Conservation (phyloP, 2,888 invertebrate genomes). For the Cinara cedri region DNA sequence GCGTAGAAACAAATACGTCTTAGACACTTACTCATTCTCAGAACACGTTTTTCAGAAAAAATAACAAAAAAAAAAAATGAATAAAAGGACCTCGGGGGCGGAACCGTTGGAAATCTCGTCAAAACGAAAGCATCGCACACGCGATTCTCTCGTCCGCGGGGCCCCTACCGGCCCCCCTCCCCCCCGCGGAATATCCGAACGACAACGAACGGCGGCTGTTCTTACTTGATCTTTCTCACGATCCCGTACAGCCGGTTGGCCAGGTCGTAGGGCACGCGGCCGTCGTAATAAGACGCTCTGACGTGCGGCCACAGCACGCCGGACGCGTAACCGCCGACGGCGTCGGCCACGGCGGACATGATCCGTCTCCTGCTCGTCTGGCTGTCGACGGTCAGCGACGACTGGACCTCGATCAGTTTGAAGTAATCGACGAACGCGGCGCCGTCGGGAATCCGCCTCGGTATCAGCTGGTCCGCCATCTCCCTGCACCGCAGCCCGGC, state of each 20-base stretch:
- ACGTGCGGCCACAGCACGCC: neutral
- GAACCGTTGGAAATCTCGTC: too few relatives aligned
- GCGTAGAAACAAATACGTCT: neutral
- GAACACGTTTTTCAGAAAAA: too few relatives aligned
- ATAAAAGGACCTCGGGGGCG: too few relatives aligned
- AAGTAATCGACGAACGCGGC: neutral
- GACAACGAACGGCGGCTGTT: too few relatives aligned
- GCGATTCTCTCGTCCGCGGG: too few relatives aligned
- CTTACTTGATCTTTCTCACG: conserved; percentile 16
- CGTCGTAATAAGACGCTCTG: neutral
- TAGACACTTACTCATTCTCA: neutral
- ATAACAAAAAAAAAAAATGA: too few relatives aligned
- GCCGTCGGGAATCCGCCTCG: neutral
- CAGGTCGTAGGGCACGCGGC: neutral
- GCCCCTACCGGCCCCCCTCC: too few relatives aligned
- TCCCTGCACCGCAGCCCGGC: neutral
- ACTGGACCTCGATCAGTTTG: neutral
- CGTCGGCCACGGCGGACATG: neutral
- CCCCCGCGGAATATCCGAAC: too few relatives aligned
- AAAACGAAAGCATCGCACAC: too few relatives aligned
- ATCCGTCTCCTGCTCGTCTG: neutral
- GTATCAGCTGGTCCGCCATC: neutral
- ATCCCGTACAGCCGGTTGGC: neutral
- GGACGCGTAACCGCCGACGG: neutral
- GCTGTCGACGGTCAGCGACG: neutral